Conservation (phyloP, 1,140 invertebrate genomes). For the Pseudobourletiella spinata region DNA sequence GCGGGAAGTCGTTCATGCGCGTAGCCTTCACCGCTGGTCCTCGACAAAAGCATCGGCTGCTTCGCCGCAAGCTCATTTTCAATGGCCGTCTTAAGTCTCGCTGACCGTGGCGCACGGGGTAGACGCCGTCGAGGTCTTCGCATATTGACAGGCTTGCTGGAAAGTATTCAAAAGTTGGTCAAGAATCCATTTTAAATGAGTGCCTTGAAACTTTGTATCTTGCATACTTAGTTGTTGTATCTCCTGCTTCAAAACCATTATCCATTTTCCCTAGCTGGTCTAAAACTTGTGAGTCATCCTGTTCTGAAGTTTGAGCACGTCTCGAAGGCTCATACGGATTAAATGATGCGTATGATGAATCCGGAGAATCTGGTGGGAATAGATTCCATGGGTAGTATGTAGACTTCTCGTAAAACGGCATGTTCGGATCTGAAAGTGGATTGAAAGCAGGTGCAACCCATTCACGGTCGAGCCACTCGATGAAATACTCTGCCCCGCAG, state of each 20-base stretch:
- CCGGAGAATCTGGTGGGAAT: neutral
- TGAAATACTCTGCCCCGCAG: constrained; percentile 2
- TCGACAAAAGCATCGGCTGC: neutral
- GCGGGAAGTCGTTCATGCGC: neutral
- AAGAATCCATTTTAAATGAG: too few species aligned
- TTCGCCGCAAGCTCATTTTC: neutral
- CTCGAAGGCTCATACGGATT: too few species aligned
- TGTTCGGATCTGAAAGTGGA: neutral
- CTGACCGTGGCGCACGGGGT: neutral
- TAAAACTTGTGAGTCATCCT: too few species aligned
- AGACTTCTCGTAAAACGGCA: neutral
- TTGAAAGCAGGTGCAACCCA: neutral
- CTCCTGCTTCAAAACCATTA: too few species aligned
- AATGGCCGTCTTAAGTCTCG: neutral
- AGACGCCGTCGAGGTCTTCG: neutral
- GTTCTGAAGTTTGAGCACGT: too few species aligned
- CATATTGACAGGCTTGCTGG: neutral
- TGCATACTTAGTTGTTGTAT: too few species aligned
- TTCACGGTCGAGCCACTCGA: neutral
- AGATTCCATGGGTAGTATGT: neutral
- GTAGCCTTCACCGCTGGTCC: neutral
- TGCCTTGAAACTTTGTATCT: too few species aligned
- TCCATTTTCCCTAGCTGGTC: too few species aligned
- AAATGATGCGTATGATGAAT: too few species aligned
- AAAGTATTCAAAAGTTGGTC: neutral